These are phyloP conservation scores for Astreopora myriophthalma DNA, from an alignment of 64 coral and sea anemone genomes.

Conservation along the genomic window DNA sequence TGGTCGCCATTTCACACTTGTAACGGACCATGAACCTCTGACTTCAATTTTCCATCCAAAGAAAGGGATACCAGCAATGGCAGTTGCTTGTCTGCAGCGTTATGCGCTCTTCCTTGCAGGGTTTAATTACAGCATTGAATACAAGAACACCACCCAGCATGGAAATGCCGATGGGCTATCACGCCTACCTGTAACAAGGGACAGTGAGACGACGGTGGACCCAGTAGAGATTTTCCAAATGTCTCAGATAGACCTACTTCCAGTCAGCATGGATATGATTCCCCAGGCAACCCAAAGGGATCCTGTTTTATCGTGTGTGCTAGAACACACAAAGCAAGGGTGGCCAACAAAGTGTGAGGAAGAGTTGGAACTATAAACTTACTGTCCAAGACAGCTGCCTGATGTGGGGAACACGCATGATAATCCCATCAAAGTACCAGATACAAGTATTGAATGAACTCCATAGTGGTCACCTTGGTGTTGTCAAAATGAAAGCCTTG, in stretches of 20 bases:
- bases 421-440: neutral
- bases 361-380: neutral
- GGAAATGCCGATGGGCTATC: constrained; percentile 51
- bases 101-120: constrained; percentile 18
- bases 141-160: constrained; percentile 16
- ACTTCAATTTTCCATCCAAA: constrained; percentile 19
- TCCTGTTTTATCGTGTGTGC: neutral
- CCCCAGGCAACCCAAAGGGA: constrained; percentile 22
- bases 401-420: neutral
- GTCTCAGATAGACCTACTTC: constrained; percentile 9
- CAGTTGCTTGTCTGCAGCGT: too few species aligned
- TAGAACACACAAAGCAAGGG: constrained; percentile 15
- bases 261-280: constrained; percentile 32
- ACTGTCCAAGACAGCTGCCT: neutral
- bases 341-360: neutral
- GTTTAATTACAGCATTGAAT: neutral
- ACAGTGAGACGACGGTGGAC: neutral
- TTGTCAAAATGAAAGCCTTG: constrained; percentile 38
- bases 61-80: constrained; percentile 43
- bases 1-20: constrained; percentile 7
- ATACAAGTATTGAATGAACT: neutral
- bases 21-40: constrained; percentile 31
- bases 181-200: constrained; percentile 9
- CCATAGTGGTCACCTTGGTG: constrained; percentile 10
- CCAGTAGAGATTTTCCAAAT: constrained; percentile 41